Percentiles rank a stretch among this genome's conserved stretches.
Evolutionary conservation across 1,140 invertebrate genomes (phyloP).

Genomic region (Potamilus streckersoni): DNA sequence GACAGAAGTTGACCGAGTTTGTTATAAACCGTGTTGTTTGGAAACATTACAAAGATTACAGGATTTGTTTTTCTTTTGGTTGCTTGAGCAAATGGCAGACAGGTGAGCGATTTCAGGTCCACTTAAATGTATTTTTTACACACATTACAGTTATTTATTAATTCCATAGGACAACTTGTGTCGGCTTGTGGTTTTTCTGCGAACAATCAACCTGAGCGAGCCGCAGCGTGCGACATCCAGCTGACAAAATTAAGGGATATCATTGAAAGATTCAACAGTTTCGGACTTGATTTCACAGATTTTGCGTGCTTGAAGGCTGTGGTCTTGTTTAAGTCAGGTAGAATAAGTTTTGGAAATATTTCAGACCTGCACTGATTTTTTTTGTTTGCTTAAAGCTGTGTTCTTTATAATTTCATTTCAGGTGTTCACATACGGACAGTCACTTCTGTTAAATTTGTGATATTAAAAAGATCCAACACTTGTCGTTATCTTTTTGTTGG

Average conservation of each 20-base stretch:
- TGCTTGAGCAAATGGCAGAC: too few species aligned
- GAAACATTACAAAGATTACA: too few species aligned
- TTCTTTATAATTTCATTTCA: too few species aligned
- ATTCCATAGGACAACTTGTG: conserved; percentile 42
- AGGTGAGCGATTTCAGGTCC: too few species aligned
- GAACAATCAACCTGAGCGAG: conserved; percentile 32
- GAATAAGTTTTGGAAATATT: neutral
- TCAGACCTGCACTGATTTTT: neutral
- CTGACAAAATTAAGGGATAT: conserved; percentile 50
- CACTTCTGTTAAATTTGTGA: too few species aligned
- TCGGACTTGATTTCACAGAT: conserved; percentile 91
- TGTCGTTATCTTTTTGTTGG: too few species aligned
- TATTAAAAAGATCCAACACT: too few species aligned
- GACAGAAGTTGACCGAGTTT: too few species aligned
- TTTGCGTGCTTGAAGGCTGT: conserved; percentile 98
- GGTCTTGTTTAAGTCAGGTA: conserved; percentile 93
- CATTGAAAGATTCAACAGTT: conserved; percentile 53
- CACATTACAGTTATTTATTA: neutral
- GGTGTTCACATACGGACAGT: too few species aligned
- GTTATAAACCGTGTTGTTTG: too few species aligned
- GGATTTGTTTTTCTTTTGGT: too few species aligned
- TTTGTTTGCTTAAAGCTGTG: too few species aligned
- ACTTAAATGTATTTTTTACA: neutral
- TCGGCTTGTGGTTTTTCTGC: conserved; percentile 31
- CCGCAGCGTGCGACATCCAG: conserved; percentile 36